Evolutionary conservation across 2,797 vertebrate genomes (phyloP).

Genomic region (Lophotriccus pileatus): DNA sequence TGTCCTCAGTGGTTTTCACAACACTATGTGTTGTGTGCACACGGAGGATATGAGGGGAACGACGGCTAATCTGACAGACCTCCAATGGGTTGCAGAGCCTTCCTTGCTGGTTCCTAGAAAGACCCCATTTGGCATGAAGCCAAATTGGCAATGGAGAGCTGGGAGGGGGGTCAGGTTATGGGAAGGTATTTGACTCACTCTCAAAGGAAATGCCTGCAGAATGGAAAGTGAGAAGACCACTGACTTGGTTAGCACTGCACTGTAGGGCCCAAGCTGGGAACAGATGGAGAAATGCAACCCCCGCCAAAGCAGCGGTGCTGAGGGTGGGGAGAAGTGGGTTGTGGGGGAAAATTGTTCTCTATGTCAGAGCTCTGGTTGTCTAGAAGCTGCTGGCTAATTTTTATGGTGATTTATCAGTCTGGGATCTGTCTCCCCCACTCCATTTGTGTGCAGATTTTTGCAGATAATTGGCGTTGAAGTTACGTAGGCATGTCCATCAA

Average conservation of each 20-base stretch:
- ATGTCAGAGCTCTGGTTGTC: background rate
- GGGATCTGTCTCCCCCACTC: slow-evolving; percentile 55
- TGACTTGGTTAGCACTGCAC: slow-evolving; percentile 5
- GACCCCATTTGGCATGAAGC: background rate
- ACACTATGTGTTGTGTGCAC: background rate
- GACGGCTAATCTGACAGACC: background rate
- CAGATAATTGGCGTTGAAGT: slow-evolving; percentile 52
- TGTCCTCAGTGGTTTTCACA: background rate
- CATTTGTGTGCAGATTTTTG: slow-evolving; percentile 52
- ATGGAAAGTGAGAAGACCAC: background rate
- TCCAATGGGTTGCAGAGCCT: background rate
- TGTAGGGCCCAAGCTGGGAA: slow-evolving; percentile 45
- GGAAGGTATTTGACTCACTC: background rate
- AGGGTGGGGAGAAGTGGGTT: background rate
- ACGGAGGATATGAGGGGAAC: background rate
- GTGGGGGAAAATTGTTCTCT: background rate
- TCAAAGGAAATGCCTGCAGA: background rate
- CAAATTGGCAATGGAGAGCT: background rate
- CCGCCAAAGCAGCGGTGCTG: background rate
- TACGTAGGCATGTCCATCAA: slow-evolving; percentile 8
- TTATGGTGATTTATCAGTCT: background rate
- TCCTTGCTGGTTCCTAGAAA: background rate
- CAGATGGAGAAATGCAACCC: background rate
- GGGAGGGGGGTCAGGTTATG: background rate
- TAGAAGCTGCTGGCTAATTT: slow-evolving; percentile 32